A percentile compares a stretch with the other conserved stretches of the same genome.
phyloP scores from a whole-genome alignment of 64 coral and sea anemone genomes.

The Hydrozoanthus tunicans region DNA sequence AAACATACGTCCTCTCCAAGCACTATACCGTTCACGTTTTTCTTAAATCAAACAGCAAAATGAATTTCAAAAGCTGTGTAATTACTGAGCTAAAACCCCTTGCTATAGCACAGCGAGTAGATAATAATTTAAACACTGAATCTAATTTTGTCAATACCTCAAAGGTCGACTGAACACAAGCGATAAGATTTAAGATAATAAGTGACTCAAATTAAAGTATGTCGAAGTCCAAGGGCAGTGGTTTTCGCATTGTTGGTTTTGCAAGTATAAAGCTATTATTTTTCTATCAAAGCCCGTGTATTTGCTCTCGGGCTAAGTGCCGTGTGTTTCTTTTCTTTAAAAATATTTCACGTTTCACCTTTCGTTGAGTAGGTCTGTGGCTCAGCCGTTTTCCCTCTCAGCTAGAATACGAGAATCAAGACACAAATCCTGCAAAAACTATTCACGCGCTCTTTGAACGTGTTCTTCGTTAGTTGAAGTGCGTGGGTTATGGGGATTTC shows the following conservation, averaged over 20 bases:
- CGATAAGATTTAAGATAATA: slow-evolving; percentile 20
- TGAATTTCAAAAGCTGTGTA: slow-evolving; percentile 34
- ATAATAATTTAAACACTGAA: slow-evolving; percentile 3
- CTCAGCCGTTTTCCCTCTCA: no score
- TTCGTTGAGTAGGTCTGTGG: not conserved
- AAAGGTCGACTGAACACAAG: not conserved
- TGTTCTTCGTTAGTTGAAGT: not conserved
- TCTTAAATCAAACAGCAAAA: not conserved
- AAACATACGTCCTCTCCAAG: not conserved
- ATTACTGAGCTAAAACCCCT: slow-evolving; percentile 13
- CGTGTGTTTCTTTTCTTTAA: not conserved
- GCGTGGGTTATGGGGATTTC: slow-evolving; percentile 23
- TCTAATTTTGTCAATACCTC: slow-evolving; percentile 20
- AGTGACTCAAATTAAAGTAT: slow-evolving; percentile 34
- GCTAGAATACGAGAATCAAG: no score
- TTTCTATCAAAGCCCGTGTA: slow-evolving; percentile 29
- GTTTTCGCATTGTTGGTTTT: slow-evolving; percentile 51
- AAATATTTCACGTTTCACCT: slow-evolving; percentile 3
- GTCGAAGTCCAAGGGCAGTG: not conserved
- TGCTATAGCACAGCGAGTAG: not conserved
- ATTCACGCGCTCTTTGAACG: not conserved
- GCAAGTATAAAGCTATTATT: slow-evolving; percentile 35
- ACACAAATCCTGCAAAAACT: slow-evolving; percentile 2
- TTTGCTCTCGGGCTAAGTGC: slow-evolving; percentile 28
- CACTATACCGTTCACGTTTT: no score